Base-by-base conservation (phyloP, 1,140 invertebrate species). In the Meloidogyne chitwoodi region DNA sequence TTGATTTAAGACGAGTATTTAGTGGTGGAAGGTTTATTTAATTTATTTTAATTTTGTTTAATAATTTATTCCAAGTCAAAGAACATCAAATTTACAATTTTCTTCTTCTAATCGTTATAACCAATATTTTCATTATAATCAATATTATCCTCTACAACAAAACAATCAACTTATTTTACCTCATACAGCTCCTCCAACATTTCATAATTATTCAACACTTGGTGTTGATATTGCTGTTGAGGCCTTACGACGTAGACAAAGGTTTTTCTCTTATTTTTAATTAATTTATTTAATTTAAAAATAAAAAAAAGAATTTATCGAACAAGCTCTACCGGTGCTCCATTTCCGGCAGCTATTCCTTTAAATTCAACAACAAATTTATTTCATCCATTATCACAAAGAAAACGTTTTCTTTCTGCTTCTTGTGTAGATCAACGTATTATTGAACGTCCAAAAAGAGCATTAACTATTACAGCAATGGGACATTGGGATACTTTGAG, bases 1-100 rank as follows among this genome's bases (percentile, higher is more conserved):
- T 79, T 26, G 78, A 79, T 41, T 65, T 79, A n/a, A 72, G 26
- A 19, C 22, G 71, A 31, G 78, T 79, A 27, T n/a, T 79, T 26
- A 78, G 74, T 65, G 77, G 76, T 65, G 77, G 76, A 29, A 38
- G 62, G 24, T 56, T 41, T 6, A 24, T 34, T 31, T 22, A 61
- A 29, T 16, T 19, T 22, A 38, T 19, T n/a, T 11, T 38, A 29
- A 26, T 11, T 65, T 48, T n/a, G 66, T 22, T 34, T n/a, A 27
- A 26, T 19, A 31, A 12, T 76, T n/a, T n/a, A n/a, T 27, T 48
- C 38, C 8, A 26, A 38, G 34, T 31, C 38, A 76, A 63, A 24
- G 10, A 62, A 44, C 31, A 8, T 29, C 67, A 31, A 68, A 44
- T 68, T n/a, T 56, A 34, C 67, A 22, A 19, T 24, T 48, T 62